Evolutionary conservation across 2,888 invertebrate species (phyloP).

Genomic region (Trichopria drosophilae): DNA sequence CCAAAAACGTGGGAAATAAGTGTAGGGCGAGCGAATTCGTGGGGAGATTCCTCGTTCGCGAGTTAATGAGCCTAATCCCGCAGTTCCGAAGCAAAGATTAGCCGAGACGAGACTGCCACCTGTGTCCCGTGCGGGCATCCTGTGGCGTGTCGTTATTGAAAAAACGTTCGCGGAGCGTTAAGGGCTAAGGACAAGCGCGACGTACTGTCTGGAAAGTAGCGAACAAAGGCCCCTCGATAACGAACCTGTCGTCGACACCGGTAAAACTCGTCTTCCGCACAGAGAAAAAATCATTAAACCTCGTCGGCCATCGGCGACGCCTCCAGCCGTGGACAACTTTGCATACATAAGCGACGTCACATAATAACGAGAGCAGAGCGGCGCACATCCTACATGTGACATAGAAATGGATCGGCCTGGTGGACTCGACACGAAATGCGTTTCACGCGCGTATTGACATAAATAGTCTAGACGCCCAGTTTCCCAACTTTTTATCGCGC

Average conservation of each 20-base stretch:
- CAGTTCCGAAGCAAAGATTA: constrained; percentile 47
- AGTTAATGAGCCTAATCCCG: constrained; percentile 57
- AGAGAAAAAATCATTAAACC: too few relatives aligned
- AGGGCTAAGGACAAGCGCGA: constrained; percentile 7
- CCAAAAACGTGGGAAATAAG: too few relatives aligned
- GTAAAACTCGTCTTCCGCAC: constrained; percentile 37
- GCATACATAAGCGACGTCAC: too few relatives aligned
- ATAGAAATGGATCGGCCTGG: constrained; percentile 2
- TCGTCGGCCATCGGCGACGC: too few relatives aligned
- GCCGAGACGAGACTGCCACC: constrained; percentile 35
- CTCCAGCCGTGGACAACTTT: too few relatives aligned
- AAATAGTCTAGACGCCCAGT: too few relatives aligned
- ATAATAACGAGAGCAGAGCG: too few relatives aligned
- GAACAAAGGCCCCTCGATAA: constrained; percentile 44
- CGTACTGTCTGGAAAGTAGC: constrained; percentile 30
- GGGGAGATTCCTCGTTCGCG: too few relatives aligned
- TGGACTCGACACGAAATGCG: not conserved
- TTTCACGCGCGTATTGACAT: not conserved
- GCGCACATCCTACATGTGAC: not conserved
- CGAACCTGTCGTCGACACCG: constrained; percentile 48
- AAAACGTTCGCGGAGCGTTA: not conserved
- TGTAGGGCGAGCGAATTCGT: too few relatives aligned
- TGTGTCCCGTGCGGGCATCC: constrained; percentile 14
- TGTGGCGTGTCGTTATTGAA: constrained; percentile 23
- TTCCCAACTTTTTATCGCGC: too few relatives aligned